phyloP scores from a whole-genome alignment of 2,113 vertebrate species.

The Gasterosteus aculeatus region DNA sequence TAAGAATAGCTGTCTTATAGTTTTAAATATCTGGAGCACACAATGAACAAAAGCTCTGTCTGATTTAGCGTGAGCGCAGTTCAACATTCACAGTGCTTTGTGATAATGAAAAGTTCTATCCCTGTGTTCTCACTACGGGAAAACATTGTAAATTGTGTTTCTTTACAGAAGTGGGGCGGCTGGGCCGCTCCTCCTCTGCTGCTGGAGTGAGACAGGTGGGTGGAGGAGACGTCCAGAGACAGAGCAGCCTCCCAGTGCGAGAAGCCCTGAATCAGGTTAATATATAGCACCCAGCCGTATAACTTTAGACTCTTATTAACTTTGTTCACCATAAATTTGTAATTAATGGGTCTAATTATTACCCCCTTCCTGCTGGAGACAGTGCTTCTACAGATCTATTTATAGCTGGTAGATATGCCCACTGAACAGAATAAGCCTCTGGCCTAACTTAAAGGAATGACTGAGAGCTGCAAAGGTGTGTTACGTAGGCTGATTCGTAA shows the following conservation, averaged over 20 bases:
- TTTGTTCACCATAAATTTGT: slow-evolving; percentile 50
- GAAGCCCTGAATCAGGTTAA: slow-evolving; percentile 86
- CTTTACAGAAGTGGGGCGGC: slow-evolving; percentile 87
- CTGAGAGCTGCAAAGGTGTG: slow-evolving; percentile 41
- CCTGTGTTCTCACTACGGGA: slow-evolving; percentile 45
- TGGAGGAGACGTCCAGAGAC: slow-evolving; percentile 84
- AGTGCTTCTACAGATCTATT: slow-evolving; percentile 72
- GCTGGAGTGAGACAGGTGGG: slow-evolving; percentile 88
- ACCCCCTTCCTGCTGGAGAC: slow-evolving; percentile 63
- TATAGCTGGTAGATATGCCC: slow-evolving; percentile 74
- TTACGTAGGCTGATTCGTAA: slow-evolving; percentile 58
- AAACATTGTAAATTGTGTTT: slow-evolving; percentile 55
- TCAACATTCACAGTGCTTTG: slow-evolving; percentile 11
- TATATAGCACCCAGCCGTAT: slow-evolving; percentile 18
- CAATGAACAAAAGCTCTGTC: slow-evolving; percentile 7
- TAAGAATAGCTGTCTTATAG: neutral
- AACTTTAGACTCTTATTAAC: slow-evolving; percentile 22
- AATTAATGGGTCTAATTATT: slow-evolving; percentile 65
- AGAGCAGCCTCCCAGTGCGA: slow-evolving; percentile 87
- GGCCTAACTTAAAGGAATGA: slow-evolving; percentile 50
- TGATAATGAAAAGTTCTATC: slow-evolving; percentile 40
- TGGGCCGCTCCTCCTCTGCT: slow-evolving; percentile 91
- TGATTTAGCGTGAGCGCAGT: neutral
- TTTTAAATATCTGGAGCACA: slow-evolving; percentile 22
- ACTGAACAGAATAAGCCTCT: slow-evolving; percentile 70